These are phyloP conservation scores for Diglossa cyanea DNA, from an alignment of 2,797 vertebrate genomes.

Conservation along the genomic window DNA sequence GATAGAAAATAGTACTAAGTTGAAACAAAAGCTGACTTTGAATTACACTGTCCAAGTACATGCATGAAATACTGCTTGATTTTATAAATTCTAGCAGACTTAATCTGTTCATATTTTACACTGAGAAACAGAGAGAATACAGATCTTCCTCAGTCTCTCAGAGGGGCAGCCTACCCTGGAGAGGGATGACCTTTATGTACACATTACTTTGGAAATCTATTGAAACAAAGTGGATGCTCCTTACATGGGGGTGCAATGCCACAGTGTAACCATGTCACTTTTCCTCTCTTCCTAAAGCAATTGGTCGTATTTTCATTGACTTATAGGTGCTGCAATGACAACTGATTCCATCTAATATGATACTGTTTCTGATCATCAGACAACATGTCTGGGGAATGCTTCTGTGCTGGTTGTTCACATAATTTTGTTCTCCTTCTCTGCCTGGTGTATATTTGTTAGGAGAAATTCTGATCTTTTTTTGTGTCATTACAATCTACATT, in stretches of 20 bases:
- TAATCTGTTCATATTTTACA: not conserved
- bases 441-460: not conserved
- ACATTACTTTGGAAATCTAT: not conserved
- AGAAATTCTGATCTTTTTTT: not conserved
- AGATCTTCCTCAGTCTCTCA: not conserved
- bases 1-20: not conserved
- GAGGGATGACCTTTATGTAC: not conserved
- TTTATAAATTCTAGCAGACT: not conserved
- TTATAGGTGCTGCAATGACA: not conserved
- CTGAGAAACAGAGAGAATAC: not conserved
- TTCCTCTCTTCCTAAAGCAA: not conserved
- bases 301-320: not conserved
- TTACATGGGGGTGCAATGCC: not conserved
- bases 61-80: not conserved
- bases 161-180: not conserved
- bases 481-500: not conserved
- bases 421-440: not conserved
- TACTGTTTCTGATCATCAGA: not conserved
- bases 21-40: not conserved
- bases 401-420: fast-evolving
- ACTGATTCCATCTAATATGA: not conserved
- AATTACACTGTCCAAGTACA: not conserved
- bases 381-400: not conserved
- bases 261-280: not conserved
- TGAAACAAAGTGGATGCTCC: not conserved